Evolutionary conservation across 2,888 invertebrate genomes (phyloP).

Genomic region (Chaetoderma sp.): DNA sequence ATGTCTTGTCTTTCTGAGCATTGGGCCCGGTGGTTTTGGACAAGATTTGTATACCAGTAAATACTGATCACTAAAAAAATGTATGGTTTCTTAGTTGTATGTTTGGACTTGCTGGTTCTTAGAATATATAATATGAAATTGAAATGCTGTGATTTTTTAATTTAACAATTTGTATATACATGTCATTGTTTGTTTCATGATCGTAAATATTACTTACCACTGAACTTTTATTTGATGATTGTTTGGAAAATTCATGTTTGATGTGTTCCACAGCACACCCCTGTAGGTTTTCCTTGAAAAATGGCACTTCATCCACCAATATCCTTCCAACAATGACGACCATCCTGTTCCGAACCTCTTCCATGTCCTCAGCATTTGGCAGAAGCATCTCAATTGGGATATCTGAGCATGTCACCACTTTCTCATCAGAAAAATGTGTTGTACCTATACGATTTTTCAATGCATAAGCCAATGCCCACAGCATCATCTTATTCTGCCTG

Average conservation of each 20-base stretch:
- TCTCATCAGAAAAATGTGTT: background rate
- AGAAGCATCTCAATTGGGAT: background rate
- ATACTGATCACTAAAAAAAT: too few relatives aligned
- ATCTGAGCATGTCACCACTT: background rate
- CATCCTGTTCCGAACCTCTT: background rate
- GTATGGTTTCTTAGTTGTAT: too few relatives aligned
- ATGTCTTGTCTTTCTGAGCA: too few relatives aligned
- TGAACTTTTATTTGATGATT: background rate
- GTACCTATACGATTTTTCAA: background rate
- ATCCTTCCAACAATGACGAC: background rate
- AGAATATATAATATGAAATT: too few relatives aligned
- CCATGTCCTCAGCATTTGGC: background rate
- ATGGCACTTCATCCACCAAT: background rate
- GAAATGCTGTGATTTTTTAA: too few relatives aligned
- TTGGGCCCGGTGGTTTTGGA: too few relatives aligned
- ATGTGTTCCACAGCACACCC: background rate
- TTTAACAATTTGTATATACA: too few relatives aligned
- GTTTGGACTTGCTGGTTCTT: too few relatives aligned
- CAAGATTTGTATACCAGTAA: too few relatives aligned
- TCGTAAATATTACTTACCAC: background rate
- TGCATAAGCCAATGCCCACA: conserved; percentile 1
- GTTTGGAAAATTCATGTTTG: background rate
- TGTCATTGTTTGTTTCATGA: background rate
- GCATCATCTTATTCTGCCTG: background rate
- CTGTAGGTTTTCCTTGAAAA: background rate